Percentiles rank a stretch among this genome's conserved stretches.
Evolutionary conservation across 1,140 invertebrate genomes (phyloP).

Genomic region (Aleiodes sp.): DNA sequence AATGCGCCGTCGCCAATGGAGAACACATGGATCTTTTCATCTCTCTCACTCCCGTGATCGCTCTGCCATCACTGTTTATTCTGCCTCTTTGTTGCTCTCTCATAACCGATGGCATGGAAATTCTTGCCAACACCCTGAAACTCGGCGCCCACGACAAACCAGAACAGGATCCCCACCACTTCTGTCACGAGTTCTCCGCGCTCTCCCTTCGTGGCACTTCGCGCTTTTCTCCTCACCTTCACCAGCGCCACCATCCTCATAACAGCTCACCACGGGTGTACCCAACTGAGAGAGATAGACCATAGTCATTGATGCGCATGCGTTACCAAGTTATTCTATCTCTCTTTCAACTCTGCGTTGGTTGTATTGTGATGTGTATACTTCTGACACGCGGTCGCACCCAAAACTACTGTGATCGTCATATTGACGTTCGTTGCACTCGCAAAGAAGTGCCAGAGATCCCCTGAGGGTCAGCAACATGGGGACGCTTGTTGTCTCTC

Average conservation of each 20-base stretch:
- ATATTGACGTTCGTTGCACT: conserved; percentile 51
- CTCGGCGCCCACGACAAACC: not conserved
- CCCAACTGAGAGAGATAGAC: not conserved
- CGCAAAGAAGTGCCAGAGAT: not conserved
- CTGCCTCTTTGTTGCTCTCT: not conserved
- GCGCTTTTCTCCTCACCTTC: not conserved
- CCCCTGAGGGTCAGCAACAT: conserved; percentile 10
- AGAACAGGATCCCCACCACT: not conserved
- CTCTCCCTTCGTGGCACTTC: not conserved
- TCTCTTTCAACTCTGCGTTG: not conserved
- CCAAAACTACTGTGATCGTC: conserved; percentile 46
- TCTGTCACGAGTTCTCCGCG: not conserved
- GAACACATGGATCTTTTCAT: conserved; percentile 16
- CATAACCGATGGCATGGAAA: conserved; percentile 12
- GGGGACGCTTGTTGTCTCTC: not conserved
- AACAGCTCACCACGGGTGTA: not conserved
- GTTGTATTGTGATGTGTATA: not conserved
- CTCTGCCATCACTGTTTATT: not conserved
- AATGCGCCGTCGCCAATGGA: conserved; percentile 24
- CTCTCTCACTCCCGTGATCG: not conserved
- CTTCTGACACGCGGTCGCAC: conserved; percentile 49
- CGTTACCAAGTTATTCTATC: not conserved
- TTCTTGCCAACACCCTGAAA: conserved; percentile 15
- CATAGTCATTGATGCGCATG: not conserved
- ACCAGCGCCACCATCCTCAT: not conserved